Evolutionary conservation across 2,888 invertebrate species (phyloP), one percentile per base, ranked within the genome.

Genomic region (Colletes collaris): DNA sequence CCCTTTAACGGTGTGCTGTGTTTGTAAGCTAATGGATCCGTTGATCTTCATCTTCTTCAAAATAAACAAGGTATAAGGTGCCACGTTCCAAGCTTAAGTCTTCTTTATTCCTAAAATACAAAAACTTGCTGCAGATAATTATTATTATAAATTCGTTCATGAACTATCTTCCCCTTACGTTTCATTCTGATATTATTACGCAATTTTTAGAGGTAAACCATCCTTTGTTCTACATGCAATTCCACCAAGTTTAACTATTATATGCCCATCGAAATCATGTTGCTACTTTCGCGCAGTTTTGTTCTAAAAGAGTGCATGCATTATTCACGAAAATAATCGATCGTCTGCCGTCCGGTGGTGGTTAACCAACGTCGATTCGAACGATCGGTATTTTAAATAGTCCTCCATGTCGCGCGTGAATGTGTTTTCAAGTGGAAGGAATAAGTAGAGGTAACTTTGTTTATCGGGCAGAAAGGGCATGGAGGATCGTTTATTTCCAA

Each of bases 291-390:
- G 7, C 16, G 3, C 16, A 37, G 0, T 44, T 73, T 40, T 10
- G 16, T 60, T 60, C 8, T 4, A 65, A 56, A 76, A 77, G 40
- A n/a, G 1, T 11, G 13, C 10, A 16, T 59, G 19, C 19, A 46
- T 73, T 63, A 67, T 67, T 76, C 10, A 11, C 3, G 7, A 7
- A 52, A 66, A 56, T 66, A 66, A 76, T 72, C 66, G 55, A 66
- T 72, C 46, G 27, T 4, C n/a, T n/a, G 11, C 37, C 16, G 59
- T 40, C 52, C 59, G 37, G 37, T 50, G 52, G 19, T 62, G 56
- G 11, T 56, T 62, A 62, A 72, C 10, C 40, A 46, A 16, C 13
- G n/a, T 16, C 50, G 50, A 67, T 62, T 73, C 44, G 19, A 67
- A 7, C 62, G 35, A 46, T 71, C 40, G 52, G 19, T 73, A 50